A percentile compares a stretch with the other conserved stretches of the same genome.
phyloP scores from a whole-genome alignment of 2,113 vertebrate genomes.

The Oceanodroma tethys region DNA sequence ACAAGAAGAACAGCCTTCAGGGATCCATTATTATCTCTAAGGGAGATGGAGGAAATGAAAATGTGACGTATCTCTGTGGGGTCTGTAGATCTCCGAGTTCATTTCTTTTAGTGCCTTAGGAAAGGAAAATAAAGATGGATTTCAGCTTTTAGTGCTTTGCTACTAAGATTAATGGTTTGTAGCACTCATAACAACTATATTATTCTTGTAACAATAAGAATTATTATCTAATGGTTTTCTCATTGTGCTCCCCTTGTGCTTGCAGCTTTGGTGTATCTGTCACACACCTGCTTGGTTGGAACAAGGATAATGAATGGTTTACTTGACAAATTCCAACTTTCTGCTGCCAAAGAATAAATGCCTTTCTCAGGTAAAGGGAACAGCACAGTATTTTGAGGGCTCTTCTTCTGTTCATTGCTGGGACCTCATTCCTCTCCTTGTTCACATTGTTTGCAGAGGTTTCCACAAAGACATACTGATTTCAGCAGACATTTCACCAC shows the following conservation, averaged over 20 bases:
- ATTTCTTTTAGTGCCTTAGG: slow-evolving; percentile 19
- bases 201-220: slow-evolving; percentile 34
- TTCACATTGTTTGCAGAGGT: neutral
- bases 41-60: slow-evolving; percentile 16
- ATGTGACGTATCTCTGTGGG: neutral
- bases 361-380: neutral
- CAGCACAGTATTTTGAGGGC: neutral
- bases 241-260: neutral
- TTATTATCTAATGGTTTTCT: neutral
- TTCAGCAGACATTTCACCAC: neutral
- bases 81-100: neutral
- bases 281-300: neutral
- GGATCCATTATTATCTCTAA: slow-evolving; percentile 36
- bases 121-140: slow-evolving; percentile 37
- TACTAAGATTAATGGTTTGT: slow-evolving; percentile 11
- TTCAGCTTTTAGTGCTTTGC: slow-evolving; percentile 1
- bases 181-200: neutral
- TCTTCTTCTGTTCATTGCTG: neutral
- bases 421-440: neutral
- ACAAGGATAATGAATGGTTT: neutral
- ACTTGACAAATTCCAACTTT: neutral
- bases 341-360: neutral
- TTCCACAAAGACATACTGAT: neutral
- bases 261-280: neutral
- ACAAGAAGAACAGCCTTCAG: slow-evolving; percentile 41